Evolutionary conservation across 2,113 vertebrate species (phyloP), one percentile per base, ranked within the genome.

Genomic region (Corythornis madagascariensis): DNA sequence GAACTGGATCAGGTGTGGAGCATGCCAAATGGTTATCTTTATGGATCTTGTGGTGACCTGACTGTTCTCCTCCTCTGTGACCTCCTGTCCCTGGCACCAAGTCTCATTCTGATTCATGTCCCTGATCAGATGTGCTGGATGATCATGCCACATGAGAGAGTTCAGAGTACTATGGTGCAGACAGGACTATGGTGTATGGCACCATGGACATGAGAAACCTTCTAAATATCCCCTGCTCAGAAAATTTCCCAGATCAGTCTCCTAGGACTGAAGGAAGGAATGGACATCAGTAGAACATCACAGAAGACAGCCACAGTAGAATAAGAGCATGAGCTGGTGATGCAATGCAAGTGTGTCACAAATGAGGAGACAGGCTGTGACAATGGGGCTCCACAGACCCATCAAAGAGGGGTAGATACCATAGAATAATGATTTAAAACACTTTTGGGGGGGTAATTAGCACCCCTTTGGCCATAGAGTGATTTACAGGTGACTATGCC

Each of bases 181-280:
- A 13, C 21, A 64, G n/a, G 60, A 33, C 19, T 16, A 13, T 28
- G 3, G 31, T 17, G 4, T 22, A 13, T 29, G 48, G 14, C 43
- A 24, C 19, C 0, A 1, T 24, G 29, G 4, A 1, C 4, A 1
- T 20, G 24, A 38, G 33, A 72, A 88, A 50, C 9, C 43, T 47
- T n/a, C 16, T 12, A 59, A 33, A 33, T 50, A 28, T 10, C 21
- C 31, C 21, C 56, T 40, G 3, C 28, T 60, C 42, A 38, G 35
- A 70, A 33, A 7, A 6, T 3, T 28, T 71, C 33, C 18, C 35
- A 57, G 10, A 31, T 87, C 65, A 66, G 66, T 13, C 18, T 80
- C 8, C 13, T 9, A 28, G 47, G 33, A 18, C 40, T 73, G n/a
- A 29, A 63, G 20, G 13, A 15, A 66, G 42, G 35, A 28, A 10